Evolutionary conservation across 2,113 vertebrate genomes (phyloP).

Genomic region (Lepidothrix coronata): DNA sequence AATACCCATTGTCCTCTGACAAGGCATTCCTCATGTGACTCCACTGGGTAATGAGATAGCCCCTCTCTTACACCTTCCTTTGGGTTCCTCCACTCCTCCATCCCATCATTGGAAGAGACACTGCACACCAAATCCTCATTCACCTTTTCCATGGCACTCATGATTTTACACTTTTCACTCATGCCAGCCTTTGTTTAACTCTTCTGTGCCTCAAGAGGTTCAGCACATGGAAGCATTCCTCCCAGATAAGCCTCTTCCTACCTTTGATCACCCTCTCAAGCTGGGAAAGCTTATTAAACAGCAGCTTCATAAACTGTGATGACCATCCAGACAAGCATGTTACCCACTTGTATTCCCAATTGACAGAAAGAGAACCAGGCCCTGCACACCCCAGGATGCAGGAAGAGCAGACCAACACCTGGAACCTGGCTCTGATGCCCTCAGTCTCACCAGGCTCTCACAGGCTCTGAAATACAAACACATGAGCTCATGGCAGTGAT

Average conservation of each 20-base stretch:
- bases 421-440: not conserved
- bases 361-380: not conserved
- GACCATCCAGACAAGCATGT: not conserved
- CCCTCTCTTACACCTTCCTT: not conserved
- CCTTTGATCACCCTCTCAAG: not conserved
- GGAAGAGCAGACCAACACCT: not conserved
- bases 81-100: not conserved
- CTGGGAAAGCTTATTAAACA: not conserved
- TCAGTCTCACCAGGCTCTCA: not conserved
- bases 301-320: not conserved
- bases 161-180: not conserved
- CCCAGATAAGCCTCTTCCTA: not conserved
- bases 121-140: not conserved
- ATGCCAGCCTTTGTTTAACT: not conserved
- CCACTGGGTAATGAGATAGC: not conserved
- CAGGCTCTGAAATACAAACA: fast-evolving
- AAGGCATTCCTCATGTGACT: not conserved
- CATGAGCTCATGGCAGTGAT: constrained; percentile 23
- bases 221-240: not conserved
- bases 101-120: not conserved
- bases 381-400: fast-evolving
- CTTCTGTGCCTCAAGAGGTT: not conserved
- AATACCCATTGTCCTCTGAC: not conserved
- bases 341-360: not conserved
- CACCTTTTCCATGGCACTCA: not conserved